Evolutionary conservation across 2,888 invertebrate genomes (phyloP).

Genomic region (Drosophila cracens): DNA sequence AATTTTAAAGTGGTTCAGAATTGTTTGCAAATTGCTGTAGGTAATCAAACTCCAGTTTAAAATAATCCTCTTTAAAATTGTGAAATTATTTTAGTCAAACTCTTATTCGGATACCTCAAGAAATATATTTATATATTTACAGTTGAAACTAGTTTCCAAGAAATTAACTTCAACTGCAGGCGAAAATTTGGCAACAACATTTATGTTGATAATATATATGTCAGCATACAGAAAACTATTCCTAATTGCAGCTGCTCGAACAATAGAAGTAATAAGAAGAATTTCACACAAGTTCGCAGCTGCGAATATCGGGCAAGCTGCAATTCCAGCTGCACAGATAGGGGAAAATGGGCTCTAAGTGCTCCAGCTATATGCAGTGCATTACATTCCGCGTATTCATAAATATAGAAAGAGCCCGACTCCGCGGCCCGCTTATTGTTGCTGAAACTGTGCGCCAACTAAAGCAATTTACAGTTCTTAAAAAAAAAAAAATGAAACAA

Average conservation of each 20-base stretch:
- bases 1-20: background rate
- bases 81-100: background rate
- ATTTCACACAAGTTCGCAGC: conserved; percentile 9
- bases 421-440: conserved; percentile 41
- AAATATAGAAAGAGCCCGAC: conserved; percentile 28
- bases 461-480: conserved; percentile 78
- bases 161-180: background rate
- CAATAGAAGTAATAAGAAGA: conserved; percentile 36
- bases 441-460: conserved; percentile 66
- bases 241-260: conserved; percentile 12
- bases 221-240: conserved; percentile 1
- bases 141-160: background rate
- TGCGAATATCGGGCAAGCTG: conserved; percentile 23
- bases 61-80: background rate
- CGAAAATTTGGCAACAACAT: background rate
- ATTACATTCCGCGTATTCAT: conserved; percentile 57
- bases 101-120: background rate
- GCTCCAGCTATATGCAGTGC: conserved; percentile 36
- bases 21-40: background rate
- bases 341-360: conserved; percentile 33
- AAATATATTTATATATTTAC: background rate
- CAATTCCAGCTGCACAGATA: conserved; percentile 43
- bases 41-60: background rate
- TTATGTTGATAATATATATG: background rate
- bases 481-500: conserved; percentile 31